A percentile compares a stretch with the other conserved stretches of the same genome.
Conservation (phyloP, 2,888 invertebrate species). For the Galerucella nymphaeae region DNA sequence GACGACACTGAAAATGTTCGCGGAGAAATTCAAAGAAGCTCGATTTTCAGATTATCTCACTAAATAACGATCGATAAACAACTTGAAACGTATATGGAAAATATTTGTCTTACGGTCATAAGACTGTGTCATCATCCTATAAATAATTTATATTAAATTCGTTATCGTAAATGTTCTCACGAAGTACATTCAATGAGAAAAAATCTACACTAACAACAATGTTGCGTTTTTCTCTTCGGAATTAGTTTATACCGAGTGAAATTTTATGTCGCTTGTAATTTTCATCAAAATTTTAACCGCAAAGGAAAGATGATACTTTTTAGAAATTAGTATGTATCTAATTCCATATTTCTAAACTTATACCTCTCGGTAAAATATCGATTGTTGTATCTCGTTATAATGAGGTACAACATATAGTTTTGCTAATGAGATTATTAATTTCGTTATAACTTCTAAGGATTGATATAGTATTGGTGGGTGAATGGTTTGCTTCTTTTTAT, state of each 20-base stretch:
- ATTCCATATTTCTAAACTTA: no score
- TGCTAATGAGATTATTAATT: no score
- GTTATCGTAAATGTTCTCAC: slow-evolving; percentile 1
- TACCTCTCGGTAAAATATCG: no score
- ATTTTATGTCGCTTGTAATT: no score
- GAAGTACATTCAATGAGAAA: slow-evolving; percentile 4
- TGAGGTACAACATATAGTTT: no score
- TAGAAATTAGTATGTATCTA: no score
- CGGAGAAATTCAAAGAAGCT: not conserved
- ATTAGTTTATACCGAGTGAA: not conserved
- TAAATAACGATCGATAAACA: slow-evolving; percentile 19
- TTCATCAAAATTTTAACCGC: no score
- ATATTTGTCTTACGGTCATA: slow-evolving; percentile 25
- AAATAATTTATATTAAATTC: slow-evolving; percentile 1
- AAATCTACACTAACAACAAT: not conserved
- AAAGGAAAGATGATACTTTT: no score
- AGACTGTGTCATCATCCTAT: slow-evolving; percentile 24
- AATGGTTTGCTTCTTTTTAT: not conserved
- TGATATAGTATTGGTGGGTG: not conserved
- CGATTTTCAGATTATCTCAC: not conserved
- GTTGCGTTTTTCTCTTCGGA: not conserved
- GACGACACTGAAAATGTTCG: slow-evolving; percentile 5
- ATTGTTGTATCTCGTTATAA: no score
- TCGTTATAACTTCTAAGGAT: no score
- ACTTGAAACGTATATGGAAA: slow-evolving; percentile 19